Conservation (phyloP, 2,888 invertebrate genomes). For the Xylophagus ater region DNA sequence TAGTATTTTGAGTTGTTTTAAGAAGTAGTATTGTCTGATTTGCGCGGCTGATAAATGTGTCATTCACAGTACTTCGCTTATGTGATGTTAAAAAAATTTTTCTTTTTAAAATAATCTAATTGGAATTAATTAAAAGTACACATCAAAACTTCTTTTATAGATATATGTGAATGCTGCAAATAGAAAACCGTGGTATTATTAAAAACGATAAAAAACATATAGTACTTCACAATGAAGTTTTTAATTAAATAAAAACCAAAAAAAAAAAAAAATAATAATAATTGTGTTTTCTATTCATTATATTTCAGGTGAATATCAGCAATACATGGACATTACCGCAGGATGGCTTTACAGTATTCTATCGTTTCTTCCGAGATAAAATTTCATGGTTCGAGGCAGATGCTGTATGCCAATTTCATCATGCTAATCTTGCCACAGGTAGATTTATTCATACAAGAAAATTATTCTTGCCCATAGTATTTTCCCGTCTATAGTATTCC, state of each 20-base stretch:
- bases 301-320: constrained; percentile 64
- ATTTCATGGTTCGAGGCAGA: constrained; percentile 78
- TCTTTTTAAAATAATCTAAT: too few relatives aligned
- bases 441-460: constrained; percentile 26
- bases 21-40: too few relatives aligned
- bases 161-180: not conserved
- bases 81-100: too few relatives aligned
- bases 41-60: too few relatives aligned
- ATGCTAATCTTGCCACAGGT: constrained; percentile 72
- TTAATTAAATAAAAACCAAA: not conserved
- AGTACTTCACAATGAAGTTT: not conserved
- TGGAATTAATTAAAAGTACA: too few relatives aligned
- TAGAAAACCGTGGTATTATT: not conserved
- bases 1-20: too few relatives aligned
- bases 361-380: constrained; percentile 72
- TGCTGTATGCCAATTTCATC: constrained; percentile 72
- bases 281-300: too few relatives aligned
- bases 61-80: too few relatives aligned
- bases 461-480: not conserved
- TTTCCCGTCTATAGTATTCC: too few relatives aligned
- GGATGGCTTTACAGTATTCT: constrained; percentile 70
- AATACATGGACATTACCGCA: constrained; percentile 73
- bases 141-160: not conserved
- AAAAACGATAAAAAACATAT: not conserved
- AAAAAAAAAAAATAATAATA: not conserved